These are phyloP conservation scores for Cyclopterus lumpus DNA, from an alignment of 2,797 vertebrate genomes.

Conservation along the genomic window DNA sequence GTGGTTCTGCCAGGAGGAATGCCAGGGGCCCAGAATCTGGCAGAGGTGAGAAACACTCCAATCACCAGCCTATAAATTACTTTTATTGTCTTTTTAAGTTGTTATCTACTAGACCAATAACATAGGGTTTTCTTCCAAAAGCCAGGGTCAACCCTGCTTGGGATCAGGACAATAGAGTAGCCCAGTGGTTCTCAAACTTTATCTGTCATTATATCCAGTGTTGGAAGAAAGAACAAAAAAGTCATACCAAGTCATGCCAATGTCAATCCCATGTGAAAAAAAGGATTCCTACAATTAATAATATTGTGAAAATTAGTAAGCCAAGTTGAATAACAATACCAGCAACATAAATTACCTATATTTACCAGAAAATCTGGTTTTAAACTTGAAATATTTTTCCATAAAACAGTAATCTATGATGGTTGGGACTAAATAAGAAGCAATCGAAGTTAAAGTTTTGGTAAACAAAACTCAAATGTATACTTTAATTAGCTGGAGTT, in stretches of 20 bases:
- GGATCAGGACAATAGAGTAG: background rate
- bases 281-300: background rate
- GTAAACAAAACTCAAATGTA: too few relatives aligned
- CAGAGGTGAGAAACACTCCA: conserved; percentile 85
- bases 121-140: background rate
- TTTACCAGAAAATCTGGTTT: background rate
- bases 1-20: conserved; percentile 96
- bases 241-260: too few relatives aligned
- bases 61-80: background rate
- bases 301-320: background rate
- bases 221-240: background rate
- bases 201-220: background rate
- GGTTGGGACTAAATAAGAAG: too few relatives aligned
- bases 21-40: conserved; percentile 93
- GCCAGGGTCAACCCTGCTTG: background rate
- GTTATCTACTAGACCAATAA: background rate
- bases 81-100: background rate
- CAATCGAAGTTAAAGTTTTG: too few relatives aligned
- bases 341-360: background rate
- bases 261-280: background rate
- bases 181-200: background rate
- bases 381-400: background rate
- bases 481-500: too few relatives aligned
- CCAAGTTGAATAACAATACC: background rate
- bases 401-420: background rate